A percentile compares a stretch with the other conserved stretches of the same genome.
phyloP scores from a whole-genome alignment of 2,797 vertebrate genomes.

The Lagodon rhomboides region DNA sequence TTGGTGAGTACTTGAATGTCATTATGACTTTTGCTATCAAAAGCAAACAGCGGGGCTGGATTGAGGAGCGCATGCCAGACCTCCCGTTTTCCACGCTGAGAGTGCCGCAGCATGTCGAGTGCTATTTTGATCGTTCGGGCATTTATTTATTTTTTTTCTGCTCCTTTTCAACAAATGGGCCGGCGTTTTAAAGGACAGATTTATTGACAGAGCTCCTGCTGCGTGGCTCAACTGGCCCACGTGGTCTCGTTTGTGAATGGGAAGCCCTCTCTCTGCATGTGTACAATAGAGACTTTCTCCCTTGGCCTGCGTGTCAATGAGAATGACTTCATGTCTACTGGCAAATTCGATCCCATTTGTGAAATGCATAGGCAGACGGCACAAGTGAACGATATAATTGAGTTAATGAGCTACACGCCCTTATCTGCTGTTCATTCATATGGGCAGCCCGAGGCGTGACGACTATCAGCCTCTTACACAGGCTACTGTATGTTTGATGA shows the following conservation, averaged over 20 bases:
- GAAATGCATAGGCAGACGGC: constrained; percentile 59
- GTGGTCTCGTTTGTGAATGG: constrained; percentile 43
- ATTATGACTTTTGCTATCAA: constrained; percentile 74
- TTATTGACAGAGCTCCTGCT: constrained; percentile 55
- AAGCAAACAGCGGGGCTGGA: constrained; percentile 66
- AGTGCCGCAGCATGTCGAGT: constrained; percentile 49
- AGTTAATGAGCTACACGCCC: constrained; percentile 77
- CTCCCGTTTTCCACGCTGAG: constrained; percentile 40
- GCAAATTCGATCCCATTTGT: constrained; percentile 58
- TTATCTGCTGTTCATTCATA: constrained; percentile 77
- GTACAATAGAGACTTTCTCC: constrained; percentile 46
- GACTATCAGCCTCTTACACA: constrained; percentile 73
- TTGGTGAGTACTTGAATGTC: constrained; percentile 73
- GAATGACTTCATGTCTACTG: constrained; percentile 54
- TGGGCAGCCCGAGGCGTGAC: constrained; percentile 69
- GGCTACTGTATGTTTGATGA: constrained; percentile 78
- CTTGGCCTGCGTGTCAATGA: constrained; percentile 24
- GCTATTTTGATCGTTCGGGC: constrained; percentile 58
- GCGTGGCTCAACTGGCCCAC: constrained; percentile 34
- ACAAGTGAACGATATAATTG: constrained; percentile 71
- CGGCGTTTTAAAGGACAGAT: constrained; percentile 35
- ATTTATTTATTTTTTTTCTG: constrained; percentile 30
- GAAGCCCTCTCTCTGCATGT: constrained; percentile 13
- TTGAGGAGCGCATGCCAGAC: constrained; percentile 45
- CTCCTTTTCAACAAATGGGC: constrained; percentile 40